Conservation (phyloP, 2,113 vertebrate genomes). For the Hippopotamus amphibius region DNA sequence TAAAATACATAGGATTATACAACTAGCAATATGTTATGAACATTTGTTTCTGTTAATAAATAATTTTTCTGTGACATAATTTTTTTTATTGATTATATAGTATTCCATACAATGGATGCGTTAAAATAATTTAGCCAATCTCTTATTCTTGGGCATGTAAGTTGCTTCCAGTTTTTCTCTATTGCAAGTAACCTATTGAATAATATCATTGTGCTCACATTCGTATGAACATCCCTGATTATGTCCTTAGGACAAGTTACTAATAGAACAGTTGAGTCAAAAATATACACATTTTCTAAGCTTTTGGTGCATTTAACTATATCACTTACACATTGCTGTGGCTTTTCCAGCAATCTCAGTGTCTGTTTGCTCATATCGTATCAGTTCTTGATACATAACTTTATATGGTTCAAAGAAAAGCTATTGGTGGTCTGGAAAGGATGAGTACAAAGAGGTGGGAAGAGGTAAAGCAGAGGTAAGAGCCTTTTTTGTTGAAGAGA, state of each 20-base stretch:
- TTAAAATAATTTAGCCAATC: constrained; percentile 38
- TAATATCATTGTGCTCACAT: not conserved
- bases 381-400: not conserved
- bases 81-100: constrained; percentile 45
- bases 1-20: not conserved
- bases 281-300: not conserved
- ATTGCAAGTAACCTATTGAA: constrained; percentile 11
- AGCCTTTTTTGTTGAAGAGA: constrained; percentile 33
- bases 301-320: constrained; percentile 30
- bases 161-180: constrained; percentile 18
- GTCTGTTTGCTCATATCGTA: not conserved
- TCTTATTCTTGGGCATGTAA: constrained; percentile 28
- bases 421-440: not conserved
- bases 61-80: not conserved
- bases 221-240: constrained; percentile 6
- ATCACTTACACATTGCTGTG: not conserved
- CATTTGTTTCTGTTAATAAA: constrained; percentile 41
- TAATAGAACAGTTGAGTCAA: not conserved
- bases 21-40: constrained; percentile 11
- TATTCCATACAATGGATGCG: not conserved
- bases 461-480: constrained; percentile 35
- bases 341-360: not conserved
- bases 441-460: not conserved
- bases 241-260: not conserved
- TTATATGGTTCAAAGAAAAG: constrained; percentile 28